Evolutionary conservation across 2,797 vertebrate genomes (phyloP).

Genomic region (Astyanax mexicanus): DNA sequence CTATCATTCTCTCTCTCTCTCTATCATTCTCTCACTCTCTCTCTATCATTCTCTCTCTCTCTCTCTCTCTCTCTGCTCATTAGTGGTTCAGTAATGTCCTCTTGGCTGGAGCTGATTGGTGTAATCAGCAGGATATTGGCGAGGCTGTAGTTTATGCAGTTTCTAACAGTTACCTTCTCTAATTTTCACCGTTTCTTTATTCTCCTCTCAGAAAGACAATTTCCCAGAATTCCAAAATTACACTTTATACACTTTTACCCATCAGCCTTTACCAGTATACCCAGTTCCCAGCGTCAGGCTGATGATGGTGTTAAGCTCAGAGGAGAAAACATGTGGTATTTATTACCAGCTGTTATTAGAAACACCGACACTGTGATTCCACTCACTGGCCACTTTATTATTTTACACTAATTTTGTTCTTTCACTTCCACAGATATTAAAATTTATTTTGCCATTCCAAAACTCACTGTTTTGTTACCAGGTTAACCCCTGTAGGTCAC

Average conservation of each 20-base stretch:
- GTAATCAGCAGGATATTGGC: conserved; percentile 31
- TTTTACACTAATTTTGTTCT: too few relatives aligned
- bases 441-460: too few relatives aligned
- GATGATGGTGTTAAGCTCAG: neutral
- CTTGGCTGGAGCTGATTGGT: conserved; percentile 5
- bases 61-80: neutral
- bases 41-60: too few relatives aligned
- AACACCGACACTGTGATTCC: too few relatives aligned
- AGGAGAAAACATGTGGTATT: neutral
- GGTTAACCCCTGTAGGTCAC: too few relatives aligned
- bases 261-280: neutral
- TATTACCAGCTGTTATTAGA: neutral
- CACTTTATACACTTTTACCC: too few relatives aligned
- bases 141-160: conserved; percentile 17
- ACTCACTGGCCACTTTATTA: too few relatives aligned
- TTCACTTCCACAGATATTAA: too few relatives aligned
- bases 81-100: conserved; percentile 25
- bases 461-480: too few relatives aligned
- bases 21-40: too few relatives aligned
- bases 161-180: neutral
- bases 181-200: neutral
- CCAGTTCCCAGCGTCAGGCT: neutral
- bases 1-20: too few relatives aligned
- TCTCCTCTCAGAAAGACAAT: neutral
- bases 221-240: neutral